Conservation (phyloP, 2,797 vertebrate species). For the Adelosebastes latens region DNA sequence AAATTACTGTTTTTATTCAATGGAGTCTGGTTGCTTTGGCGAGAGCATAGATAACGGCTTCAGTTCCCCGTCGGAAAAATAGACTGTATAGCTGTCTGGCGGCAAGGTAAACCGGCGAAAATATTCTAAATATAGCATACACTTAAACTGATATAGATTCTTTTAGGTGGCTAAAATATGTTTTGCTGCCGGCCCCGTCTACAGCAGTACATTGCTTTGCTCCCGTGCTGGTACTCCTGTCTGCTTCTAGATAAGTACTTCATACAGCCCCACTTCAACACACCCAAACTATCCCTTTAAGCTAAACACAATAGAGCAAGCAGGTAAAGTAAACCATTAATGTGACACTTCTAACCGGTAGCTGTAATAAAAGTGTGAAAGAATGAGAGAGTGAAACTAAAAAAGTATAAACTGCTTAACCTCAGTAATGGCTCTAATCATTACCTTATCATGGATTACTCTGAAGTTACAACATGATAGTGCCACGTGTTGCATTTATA, state of each 20-base stretch:
- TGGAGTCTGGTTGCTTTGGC: too few relatives aligned
- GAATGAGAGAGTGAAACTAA: background rate
- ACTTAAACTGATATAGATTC: too few relatives aligned
- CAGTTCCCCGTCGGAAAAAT: too few relatives aligned
- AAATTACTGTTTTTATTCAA: too few relatives aligned
- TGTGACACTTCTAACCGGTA: background rate
- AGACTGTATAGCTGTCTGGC: too few relatives aligned
- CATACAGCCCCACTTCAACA: background rate
- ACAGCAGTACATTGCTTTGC: too few relatives aligned
- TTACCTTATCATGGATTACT: conserved; percentile 18
- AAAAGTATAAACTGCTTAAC: background rate
- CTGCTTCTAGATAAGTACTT: background rate
- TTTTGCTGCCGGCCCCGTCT: too few relatives aligned
- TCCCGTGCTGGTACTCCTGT: too few relatives aligned
- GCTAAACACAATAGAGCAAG: background rate
- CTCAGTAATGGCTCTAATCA: background rate
- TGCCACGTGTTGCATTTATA: background rate
- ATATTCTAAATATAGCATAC: too few relatives aligned
- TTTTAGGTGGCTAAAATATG: too few relatives aligned
- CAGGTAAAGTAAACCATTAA: conserved; percentile 40
- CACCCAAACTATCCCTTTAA: background rate
- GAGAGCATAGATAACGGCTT: too few relatives aligned
- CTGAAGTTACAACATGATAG: background rate
- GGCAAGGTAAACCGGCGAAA: too few relatives aligned
- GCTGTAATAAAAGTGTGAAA: conserved; percentile 6